Evolutionary conservation across 1,140 invertebrate genomes (phyloP), one percentile per base, ranked within the genome.

Genomic region (Cyphomyrmex costatus): DNA sequence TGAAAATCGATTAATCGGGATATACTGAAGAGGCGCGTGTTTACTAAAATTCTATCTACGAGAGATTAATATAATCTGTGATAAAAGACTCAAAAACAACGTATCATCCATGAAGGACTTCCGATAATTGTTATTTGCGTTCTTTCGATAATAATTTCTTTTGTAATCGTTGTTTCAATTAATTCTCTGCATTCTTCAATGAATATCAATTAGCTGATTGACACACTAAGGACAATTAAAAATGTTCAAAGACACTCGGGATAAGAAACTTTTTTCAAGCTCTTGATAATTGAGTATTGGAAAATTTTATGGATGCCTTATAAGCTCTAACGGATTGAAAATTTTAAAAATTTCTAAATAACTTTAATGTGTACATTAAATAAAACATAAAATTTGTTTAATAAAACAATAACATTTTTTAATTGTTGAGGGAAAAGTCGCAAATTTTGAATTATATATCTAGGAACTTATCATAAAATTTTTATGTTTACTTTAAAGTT

Each of bases 31-130:
- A 49, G 14, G 24, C 42, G 3, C n/a, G 53, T 83, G 79, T 83
- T 83, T 83, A 60, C 19, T 21, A 49, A 73, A 73, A 60, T 74
- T 83, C 19, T 49, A 33, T 83, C 79, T 60, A 21, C 8, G 46
- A 49, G 46, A 49, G 79, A 73, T 74, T 73, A 83, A 83, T 74
- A 42, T 83, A 73, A 83, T 83, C 24, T 14, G 24, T 27, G 79
- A 83, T 83, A 74, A 82, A 68, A 49, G 14, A 58, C 24, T 27
- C 3, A 27, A 83, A 83, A 83, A 83, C 68, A 83, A 74, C 68
- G 36, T 42, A 36, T 68, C 68, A 83, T 56, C 56, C 79, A 24
- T 68, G 53, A 73, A 83, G 79, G 49, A 80, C 30, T 80, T 68
- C 63, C 63, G 51, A 73, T 60, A 73, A 74, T 60, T 49, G 12